These are phyloP conservation scores for Arenaria interpres DNA, from an alignment of 2,113 vertebrate species.

Conservation along the genomic window DNA sequence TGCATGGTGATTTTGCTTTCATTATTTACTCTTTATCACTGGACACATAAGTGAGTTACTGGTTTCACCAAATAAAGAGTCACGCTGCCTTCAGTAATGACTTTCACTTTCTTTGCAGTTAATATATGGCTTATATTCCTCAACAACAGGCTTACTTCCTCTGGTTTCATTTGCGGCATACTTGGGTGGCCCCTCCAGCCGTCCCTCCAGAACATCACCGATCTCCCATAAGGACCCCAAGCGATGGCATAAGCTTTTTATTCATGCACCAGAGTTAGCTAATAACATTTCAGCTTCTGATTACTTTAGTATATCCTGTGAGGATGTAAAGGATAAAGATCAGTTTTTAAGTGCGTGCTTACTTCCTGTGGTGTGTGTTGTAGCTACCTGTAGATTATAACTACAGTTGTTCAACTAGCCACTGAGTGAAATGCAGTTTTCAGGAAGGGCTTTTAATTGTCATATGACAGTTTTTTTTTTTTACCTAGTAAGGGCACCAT, in stretches of 20 bases:
- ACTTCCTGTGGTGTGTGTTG: not conserved
- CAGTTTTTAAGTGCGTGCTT: not conserved
- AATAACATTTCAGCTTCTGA: not conserved
- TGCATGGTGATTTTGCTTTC: not conserved
- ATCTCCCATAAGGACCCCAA: not conserved
- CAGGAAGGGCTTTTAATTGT: not conserved
- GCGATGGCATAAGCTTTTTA: not conserved
- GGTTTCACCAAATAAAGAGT: not conserved
- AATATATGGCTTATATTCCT: not conserved
- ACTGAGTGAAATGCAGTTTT: not conserved
- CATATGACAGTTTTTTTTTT: not conserved
- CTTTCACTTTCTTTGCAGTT: not conserved
- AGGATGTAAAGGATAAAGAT: not conserved
- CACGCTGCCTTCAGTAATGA: not conserved
- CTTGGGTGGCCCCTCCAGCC: not conserved
- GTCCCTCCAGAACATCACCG: not conserved
- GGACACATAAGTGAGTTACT: not conserved
- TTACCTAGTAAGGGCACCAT: not conserved
- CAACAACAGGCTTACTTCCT: not conserved
- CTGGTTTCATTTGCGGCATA: not conserved
- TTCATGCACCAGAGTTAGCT: not conserved
- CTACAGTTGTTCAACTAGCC: not conserved
- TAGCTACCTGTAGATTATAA: not conserved
- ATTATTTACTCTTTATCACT: not conserved
- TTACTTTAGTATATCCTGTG: not conserved